A percentile compares a stretch with the other conserved stretches of the same genome.
Conservation (phyloP, 2,113 vertebrate species). For the Chinchilla lanigera region DNA sequence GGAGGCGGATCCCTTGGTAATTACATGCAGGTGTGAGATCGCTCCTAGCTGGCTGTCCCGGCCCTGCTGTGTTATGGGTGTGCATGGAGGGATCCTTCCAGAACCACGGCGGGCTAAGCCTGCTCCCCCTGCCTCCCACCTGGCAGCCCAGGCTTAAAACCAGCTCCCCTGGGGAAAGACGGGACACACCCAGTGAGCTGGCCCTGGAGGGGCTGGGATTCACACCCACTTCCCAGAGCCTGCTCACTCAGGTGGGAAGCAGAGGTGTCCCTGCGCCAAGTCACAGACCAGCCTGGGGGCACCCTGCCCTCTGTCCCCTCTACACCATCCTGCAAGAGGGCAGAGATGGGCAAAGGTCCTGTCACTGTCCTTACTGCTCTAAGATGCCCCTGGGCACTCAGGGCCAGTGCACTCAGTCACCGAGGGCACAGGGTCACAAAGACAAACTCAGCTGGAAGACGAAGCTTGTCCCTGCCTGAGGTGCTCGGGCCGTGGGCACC, state of each 20-base stretch:
- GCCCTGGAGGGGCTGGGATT: neutral
- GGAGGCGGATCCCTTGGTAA: slow-evolving; percentile 85
- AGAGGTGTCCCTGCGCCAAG: neutral
- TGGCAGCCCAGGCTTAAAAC: neutral
- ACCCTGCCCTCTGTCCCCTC: neutral
- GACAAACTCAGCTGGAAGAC: neutral
- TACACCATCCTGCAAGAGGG: neutral
- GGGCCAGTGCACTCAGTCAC: no score
- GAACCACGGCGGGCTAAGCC: slow-evolving; percentile 76
- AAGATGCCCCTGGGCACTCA: neutral
- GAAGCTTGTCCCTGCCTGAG: accelerated
- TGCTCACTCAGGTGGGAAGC: neutral
- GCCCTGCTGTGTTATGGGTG: neutral
- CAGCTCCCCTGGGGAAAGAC: neutral
- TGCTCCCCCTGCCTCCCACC: neutral
- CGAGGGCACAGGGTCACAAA: neutral
- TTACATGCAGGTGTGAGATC: slow-evolving; percentile 85
- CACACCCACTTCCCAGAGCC: neutral
- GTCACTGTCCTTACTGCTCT: neutral
- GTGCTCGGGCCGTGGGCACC: neutral
- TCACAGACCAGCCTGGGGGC: neutral
- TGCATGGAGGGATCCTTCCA: slow-evolving; percentile 66
- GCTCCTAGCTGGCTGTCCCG: slow-evolving; percentile 68
- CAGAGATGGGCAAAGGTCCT: neutral
- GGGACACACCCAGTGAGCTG: neutral